These are phyloP conservation scores for Oreohelix idahoensis DNA, from an alignment of 1,140 invertebrate genomes.

Conservation along the genomic window DNA sequence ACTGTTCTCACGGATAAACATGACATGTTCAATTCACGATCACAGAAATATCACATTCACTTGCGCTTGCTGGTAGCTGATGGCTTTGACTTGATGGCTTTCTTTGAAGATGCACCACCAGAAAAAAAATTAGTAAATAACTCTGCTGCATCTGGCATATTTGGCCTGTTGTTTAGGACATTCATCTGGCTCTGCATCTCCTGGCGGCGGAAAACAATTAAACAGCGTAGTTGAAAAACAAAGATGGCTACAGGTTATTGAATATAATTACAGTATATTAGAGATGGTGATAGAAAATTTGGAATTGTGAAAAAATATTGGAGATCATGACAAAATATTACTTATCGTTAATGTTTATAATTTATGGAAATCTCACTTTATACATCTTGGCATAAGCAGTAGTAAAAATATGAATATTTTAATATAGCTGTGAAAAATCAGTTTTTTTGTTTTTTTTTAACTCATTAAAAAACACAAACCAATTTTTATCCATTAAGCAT, in stretches of 20 bases:
- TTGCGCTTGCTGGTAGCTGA: constrained; percentile 41
- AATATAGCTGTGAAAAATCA: no score
- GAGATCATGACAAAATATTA: no score
- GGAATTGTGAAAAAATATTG: background rate
- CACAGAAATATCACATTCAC: background rate
- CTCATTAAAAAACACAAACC: no score
- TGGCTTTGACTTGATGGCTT: constrained; percentile 47
- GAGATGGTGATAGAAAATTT: no score
- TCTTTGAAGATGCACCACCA: constrained; percentile 42
- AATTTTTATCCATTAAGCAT: no score
- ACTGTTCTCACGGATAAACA: background rate
- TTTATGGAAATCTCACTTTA: no score
- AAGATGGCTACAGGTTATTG: background rate
- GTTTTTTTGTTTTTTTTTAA: no score
- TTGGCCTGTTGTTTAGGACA: constrained; percentile 66
- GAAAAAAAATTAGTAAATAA: constrained; percentile 55
- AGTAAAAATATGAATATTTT: no score
- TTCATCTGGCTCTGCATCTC: constrained; percentile 72
- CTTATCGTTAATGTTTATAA: no score
- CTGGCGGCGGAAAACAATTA: constrained; percentile 47
- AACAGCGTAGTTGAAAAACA: background rate
- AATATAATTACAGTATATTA: no score
- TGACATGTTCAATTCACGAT: background rate
- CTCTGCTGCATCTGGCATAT: constrained; percentile 69
- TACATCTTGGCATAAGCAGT: no score